Evolutionary conservation across 92 coral and sea anemone genomes (phyloP).

Genomic region (Muricea muricata): DNA sequence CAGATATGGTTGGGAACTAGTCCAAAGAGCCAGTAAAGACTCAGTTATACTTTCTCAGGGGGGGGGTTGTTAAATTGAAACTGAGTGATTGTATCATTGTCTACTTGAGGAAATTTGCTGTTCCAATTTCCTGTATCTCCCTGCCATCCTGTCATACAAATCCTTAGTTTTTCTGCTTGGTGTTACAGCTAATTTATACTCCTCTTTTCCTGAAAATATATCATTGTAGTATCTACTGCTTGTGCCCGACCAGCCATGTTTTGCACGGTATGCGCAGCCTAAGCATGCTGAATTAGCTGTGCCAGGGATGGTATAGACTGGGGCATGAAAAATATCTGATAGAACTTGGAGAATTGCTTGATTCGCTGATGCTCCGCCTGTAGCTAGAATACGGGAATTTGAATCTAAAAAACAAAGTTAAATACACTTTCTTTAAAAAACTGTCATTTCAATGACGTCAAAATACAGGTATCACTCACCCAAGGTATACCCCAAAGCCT

Average conservation of each 20-base stretch:
- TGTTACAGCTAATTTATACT: slow-evolving; percentile 76
- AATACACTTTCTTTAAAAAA: too few relatives aligned
- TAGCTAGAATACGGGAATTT: slow-evolving; percentile 85
- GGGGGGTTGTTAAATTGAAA: too few relatives aligned
- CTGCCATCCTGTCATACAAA: slow-evolving; percentile 69
- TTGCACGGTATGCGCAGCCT: slow-evolving; percentile 96
- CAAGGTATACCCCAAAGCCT: slow-evolving; percentile 79
- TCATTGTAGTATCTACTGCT: slow-evolving; percentile 65
- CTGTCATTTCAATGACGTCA: too few relatives aligned
- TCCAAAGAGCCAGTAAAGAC: too few relatives aligned
- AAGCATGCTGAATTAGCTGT: slow-evolving; percentile 97
- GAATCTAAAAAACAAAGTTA: slow-evolving; percentile 56
- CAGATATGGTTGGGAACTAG: too few relatives aligned
- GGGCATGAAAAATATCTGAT: slow-evolving; percentile 89
- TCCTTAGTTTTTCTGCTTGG: slow-evolving; percentile 64
- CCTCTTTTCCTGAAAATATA: slow-evolving; percentile 71
- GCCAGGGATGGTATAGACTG: slow-evolving; percentile 89
- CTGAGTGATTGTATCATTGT: too few relatives aligned
- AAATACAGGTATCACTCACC: too few relatives aligned
- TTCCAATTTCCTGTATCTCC: slow-evolving; percentile 80
- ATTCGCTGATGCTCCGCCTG: slow-evolving; percentile 99
- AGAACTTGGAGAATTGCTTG: slow-evolving; percentile 86
- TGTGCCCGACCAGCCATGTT: slow-evolving; percentile 77
- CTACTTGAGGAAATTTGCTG: slow-evolving; percentile 36
- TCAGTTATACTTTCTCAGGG: too few relatives aligned